Evolutionary conservation across 2,113 vertebrate genomes (phyloP).

Genomic region (Empidonax alnorum): DNA sequence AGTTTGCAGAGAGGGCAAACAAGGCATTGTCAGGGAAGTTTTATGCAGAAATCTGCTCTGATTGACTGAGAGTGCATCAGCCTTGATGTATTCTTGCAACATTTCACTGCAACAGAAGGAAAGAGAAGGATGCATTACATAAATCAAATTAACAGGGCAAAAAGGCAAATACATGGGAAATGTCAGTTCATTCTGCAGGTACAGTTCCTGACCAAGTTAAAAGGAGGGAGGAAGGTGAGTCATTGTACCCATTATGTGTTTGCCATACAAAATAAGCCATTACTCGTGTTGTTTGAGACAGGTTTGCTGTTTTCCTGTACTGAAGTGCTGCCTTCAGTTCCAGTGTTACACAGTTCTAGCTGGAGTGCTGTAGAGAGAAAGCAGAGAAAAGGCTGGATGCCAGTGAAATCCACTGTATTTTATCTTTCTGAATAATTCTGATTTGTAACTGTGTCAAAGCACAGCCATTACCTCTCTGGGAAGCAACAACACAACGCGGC

Average conservation of each 20-base stretch:
- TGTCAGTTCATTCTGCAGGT: not conserved
- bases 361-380: not conserved
- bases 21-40: not conserved
- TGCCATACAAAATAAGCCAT: not conserved
- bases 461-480: not conserved
- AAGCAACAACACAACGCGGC: not conserved
- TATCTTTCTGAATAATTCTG: not conserved
- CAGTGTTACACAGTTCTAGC: not conserved
- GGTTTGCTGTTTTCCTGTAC: not conserved
- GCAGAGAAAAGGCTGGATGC: not conserved
- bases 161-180: slow-evolving; percentile 2
- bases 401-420: not conserved
- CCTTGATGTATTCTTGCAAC: not conserved
- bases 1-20: slow-evolving; percentile 16
- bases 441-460: not conserved
- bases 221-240: not conserved
- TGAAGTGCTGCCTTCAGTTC: not conserved
- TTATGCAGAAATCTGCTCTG: not conserved
- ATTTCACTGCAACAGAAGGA: not conserved
- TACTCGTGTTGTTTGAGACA: not conserved
- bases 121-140: slow-evolving; percentile 15
- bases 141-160: slow-evolving; percentile 18
- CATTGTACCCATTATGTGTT: not conserved
- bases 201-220: not conserved
- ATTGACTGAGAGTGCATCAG: slow-evolving; percentile 5